Base-by-base conservation (phyloP, 2,113 vertebrate species). In the Phasianus colchicus region DNA sequence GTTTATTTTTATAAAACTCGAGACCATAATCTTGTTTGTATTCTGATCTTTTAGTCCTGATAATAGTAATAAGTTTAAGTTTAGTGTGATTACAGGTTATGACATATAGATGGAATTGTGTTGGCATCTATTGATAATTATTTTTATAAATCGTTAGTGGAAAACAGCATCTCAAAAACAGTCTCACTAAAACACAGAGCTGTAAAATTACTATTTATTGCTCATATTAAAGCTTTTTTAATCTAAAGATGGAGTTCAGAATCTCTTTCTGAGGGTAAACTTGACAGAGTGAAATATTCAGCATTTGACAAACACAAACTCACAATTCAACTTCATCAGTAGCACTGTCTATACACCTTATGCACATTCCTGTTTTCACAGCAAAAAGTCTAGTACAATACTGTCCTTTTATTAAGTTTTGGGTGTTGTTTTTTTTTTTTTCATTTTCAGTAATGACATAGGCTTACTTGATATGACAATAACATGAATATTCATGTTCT, bases 361-460 rank as follows among this genome's bases (percentile, higher is more conserved):
- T 83, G 61, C 40, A 58, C 52, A 38, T 69, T 96, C 67, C 65
- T 89, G 63, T 97, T 96, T 94, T 96, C 83, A 93, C 82, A 86
- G 94, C 75, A 96, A 89, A 86, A 92, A 80, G 88, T 71, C 89
- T 58, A 91, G 27, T 72, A 30, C 61, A 93, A 50, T 63, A 65
- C 75, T 89, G 43, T 10, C 9, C 48, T 60, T 80, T 74, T 47
- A 86, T 82, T 38, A 69, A 84, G 16, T 20, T 58, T 8, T n/a
- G 11, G 42, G 6, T 63, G 36, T 42, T 57, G 54, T 27, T 8
- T 8, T 63, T 34, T 45, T 13, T 17, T 21, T 81, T 17, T 21
- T 81, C 5, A 15, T 77, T 88, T 93, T 77, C 9, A 60, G 29
- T 88, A 25, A n/a, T 83, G 91, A 38, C 10, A 42, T 45, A 69